Conservation (phyloP, 2,797 vertebrate species). For the Typhlichthys subterraneus region DNA sequence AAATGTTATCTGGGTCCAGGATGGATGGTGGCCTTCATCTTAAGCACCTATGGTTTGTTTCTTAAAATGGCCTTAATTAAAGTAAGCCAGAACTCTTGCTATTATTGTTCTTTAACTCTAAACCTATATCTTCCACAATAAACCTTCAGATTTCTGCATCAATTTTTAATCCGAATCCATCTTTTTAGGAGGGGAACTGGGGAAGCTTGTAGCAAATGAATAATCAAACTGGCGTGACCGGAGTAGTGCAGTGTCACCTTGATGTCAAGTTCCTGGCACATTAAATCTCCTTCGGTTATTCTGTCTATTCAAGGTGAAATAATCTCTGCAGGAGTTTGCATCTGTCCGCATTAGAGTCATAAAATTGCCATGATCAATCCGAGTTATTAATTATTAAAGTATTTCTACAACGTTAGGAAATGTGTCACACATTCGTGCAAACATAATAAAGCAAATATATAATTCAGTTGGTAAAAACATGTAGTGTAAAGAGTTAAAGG, state of each 20-base stretch:
- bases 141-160: slow-evolving; percentile 67
- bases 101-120: slow-evolving; percentile 56
- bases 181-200: slow-evolving; percentile 20
- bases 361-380: no score
- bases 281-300: slow-evolving; percentile 30
- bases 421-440: no score
- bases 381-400: no score
- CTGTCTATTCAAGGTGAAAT: slow-evolving; percentile 30
- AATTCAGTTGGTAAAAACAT: no score
- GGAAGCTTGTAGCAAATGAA: slow-evolving; percentile 23
- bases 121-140: slow-evolving; percentile 66
- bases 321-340: slow-evolving; percentile 42
- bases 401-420: no score
- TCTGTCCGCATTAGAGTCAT: not conserved
- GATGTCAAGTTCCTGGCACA: slow-evolving; percentile 32
- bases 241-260: slow-evolving; percentile 38
- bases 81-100: slow-evolving; percentile 24
- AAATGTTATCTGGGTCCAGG: no score
- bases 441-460: no score
- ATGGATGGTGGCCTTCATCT: slow-evolving; percentile 7
- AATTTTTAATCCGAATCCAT: slow-evolving; percentile 59
- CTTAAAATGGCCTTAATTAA: slow-evolving; percentile 28
- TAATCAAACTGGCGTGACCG: slow-evolving; percentile 22
- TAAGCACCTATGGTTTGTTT: slow-evolving; percentile 18
- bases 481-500: no score